Conservation (phyloP, 1,140 invertebrate species). For the Anastrepha obliqua region DNA sequence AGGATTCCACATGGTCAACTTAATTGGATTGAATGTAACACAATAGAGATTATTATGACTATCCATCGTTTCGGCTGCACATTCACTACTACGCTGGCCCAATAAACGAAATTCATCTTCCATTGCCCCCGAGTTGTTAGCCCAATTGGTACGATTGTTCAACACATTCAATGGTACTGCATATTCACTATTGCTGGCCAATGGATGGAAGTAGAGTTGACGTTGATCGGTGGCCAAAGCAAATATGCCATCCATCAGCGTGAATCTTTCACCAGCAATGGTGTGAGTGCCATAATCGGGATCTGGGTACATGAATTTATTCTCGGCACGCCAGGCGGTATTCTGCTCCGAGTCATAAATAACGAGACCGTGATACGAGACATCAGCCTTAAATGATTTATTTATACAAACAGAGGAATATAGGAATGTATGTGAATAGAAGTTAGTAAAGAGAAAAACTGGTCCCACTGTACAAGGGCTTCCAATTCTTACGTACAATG, state of each 20-base stretch:
- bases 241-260: conserved; percentile 78
- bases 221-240: conserved; percentile 81
- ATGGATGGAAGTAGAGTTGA: conserved; percentile 83
- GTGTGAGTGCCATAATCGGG: conserved; percentile 81
- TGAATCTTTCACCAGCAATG: conserved; percentile 81
- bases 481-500: conserved; percentile 67
- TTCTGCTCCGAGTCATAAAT: conserved; percentile 80
- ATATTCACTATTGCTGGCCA: conserved; percentile 83
- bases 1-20: conserved; percentile 79
- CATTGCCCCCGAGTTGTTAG: conserved; percentile 68
- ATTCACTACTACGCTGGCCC: conserved; percentile 68
- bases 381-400: conserved; percentile 77
- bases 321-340: conserved; percentile 81
- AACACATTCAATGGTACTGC: conserved; percentile 80
- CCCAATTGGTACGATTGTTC: conserved; percentile 77
- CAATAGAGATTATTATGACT: conserved; percentile 78
- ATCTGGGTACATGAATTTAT: conserved; percentile 83
- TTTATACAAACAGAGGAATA: background rate
- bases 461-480: too few species aligned
- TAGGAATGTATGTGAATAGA: too few species aligned
- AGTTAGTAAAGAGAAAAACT: too few species aligned
- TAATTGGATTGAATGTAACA: conserved; percentile 77
- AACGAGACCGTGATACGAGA: conserved; percentile 80
- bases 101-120: conserved; percentile 62
- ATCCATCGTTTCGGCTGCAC: conserved; percentile 78